Evolutionary conservation across 2,888 invertebrate genomes (phyloP).

Genomic region (Sturmia bella): DNA sequence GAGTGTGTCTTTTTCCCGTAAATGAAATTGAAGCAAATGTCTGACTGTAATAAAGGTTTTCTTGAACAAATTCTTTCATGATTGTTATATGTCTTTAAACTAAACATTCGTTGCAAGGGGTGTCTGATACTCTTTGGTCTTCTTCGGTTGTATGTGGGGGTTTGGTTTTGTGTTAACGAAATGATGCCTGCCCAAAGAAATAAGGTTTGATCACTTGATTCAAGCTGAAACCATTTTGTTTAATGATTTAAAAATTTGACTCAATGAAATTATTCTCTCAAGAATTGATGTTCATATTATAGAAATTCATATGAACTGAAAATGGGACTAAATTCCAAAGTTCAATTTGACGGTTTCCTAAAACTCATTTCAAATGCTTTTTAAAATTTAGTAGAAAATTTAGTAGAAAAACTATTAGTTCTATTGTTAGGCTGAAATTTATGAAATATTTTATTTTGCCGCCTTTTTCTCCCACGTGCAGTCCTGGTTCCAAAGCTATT

Average conservation of each 20-base stretch:
- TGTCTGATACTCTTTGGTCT: not conserved
- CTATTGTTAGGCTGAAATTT: too few relatives aligned
- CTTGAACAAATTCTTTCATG: slow-evolving; percentile 44
- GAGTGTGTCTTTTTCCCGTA: slow-evolving; percentile 31
- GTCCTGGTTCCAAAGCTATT: too few relatives aligned
- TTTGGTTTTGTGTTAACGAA: slow-evolving; percentile 47
- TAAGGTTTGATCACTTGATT: slow-evolving; percentile 80
- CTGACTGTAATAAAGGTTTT: slow-evolving; percentile 47
- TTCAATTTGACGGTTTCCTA: too few relatives aligned
- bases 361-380: too few relatives aligned
- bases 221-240: slow-evolving; percentile 73
- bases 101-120: slow-evolving; percentile 21
- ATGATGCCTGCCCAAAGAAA: slow-evolving; percentile 64
- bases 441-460: too few relatives aligned
- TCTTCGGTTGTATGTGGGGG: slow-evolving; percentile 4
- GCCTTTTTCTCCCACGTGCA: too few relatives aligned
- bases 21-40: slow-evolving; percentile 52
- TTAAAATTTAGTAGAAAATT: too few relatives aligned
- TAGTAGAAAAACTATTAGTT: too few relatives aligned
- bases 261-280: too few relatives aligned
- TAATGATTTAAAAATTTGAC: not conserved
- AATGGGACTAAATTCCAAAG: too few relatives aligned
- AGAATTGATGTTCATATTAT: too few relatives aligned
- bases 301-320: too few relatives aligned
- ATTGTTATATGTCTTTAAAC: slow-evolving; percentile 22